Evolutionary conservation across 2,113 vertebrate genomes (phyloP).

Genomic region (Tachycineta bicolor): DNA sequence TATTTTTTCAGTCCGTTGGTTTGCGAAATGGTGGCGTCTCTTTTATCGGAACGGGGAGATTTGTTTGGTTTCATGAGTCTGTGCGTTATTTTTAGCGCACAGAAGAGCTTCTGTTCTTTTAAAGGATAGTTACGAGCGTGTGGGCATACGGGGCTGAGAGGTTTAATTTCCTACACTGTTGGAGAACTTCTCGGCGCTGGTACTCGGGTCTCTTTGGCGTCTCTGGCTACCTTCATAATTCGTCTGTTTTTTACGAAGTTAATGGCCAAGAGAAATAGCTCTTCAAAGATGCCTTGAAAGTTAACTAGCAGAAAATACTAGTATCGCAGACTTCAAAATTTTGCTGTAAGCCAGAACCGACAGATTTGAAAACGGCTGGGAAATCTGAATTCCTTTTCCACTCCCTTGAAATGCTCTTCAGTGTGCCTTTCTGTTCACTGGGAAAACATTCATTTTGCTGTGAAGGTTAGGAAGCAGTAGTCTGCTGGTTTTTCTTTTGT

Average conservation of each 20-base stretch:
- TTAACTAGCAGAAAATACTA: neutral
- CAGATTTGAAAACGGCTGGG: neutral
- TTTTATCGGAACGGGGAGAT: neutral
- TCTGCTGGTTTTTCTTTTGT: neutral
- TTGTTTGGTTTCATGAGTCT: neutral
- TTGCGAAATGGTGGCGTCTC: neutral
- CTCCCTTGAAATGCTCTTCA: neutral
- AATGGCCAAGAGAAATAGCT: neutral
- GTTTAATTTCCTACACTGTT: rapidly evolving
- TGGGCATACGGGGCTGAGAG: neutral
- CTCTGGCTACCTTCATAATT: neutral
- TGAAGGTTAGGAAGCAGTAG: neutral
- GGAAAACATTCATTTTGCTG: rapidly evolving
- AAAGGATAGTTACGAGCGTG: rapidly evolving
- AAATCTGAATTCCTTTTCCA: neutral
- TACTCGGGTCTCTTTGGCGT: neutral
- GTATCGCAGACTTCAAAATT: neutral
- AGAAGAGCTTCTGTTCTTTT: neutral
- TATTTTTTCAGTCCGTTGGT: neutral
- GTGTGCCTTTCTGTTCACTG: neutral
- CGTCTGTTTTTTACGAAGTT: neutral
- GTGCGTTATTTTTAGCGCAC: neutral
- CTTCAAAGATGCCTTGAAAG: neutral
- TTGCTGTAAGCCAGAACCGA: too few relatives aligned
- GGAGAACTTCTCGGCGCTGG: too few relatives aligned